phyloP scores from a whole-genome alignment of 2,113 vertebrate species.

The Rynchops niger region DNA sequence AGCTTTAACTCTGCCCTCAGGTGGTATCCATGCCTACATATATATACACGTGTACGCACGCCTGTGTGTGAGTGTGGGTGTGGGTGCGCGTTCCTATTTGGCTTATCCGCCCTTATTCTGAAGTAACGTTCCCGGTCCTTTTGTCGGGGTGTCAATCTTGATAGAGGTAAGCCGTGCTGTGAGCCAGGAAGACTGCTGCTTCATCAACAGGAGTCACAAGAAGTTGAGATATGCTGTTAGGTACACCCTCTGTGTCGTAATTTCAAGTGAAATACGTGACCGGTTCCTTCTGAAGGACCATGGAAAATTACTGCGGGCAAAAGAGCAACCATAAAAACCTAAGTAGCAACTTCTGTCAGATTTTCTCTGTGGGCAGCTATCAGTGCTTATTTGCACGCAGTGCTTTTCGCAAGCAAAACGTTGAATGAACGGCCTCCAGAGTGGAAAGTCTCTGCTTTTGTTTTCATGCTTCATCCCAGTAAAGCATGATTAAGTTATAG shows the following conservation, averaged over 20 bases:
- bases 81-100: background rate
- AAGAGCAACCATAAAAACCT: background rate
- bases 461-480: background rate
- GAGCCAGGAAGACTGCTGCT: background rate
- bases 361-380: background rate
- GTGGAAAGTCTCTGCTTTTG: background rate
- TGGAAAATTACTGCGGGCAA: background rate
- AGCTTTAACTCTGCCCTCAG: background rate
- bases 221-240: background rate
- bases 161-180: background rate
- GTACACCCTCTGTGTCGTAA: background rate
- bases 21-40: background rate
- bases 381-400: background rate
- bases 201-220: background rate
- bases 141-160: background rate
- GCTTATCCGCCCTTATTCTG: background rate
- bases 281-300: background rate
- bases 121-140: background rate
- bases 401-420: background rate
- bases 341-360: background rate
- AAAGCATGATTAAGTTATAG: background rate
- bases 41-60: background rate
- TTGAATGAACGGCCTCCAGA: background rate
- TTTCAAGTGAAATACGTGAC: background rate
- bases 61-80: background rate